Conservation (phyloP, 2,797 vertebrate genomes). For the Perdix hodgsoniae region DNA sequence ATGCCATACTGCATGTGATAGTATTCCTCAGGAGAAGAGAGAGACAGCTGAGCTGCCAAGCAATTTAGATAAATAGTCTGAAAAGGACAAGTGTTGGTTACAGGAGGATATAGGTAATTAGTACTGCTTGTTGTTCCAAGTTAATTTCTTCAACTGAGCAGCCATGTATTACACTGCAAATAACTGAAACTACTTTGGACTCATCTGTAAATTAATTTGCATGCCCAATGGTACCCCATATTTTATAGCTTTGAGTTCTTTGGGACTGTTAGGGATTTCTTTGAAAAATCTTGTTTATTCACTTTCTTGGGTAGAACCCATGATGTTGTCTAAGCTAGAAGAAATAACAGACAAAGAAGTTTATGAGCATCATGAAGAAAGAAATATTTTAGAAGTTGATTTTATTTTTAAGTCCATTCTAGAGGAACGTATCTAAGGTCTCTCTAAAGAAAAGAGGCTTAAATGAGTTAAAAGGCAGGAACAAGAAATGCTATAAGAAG, state of each 20-base stretch:
- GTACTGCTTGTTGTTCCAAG: constrained; percentile 1
- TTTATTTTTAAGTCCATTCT: neutral
- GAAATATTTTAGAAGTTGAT: neutral
- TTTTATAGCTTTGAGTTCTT: neutral
- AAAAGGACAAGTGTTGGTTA: neutral
- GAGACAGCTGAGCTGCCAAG: constrained; percentile 40
- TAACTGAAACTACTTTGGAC: neutral
- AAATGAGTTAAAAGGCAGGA: neutral
- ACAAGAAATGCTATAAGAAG: neutral
- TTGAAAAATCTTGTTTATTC: neutral
- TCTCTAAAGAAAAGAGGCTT: neutral
- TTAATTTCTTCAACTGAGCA: constrained; percentile 14
- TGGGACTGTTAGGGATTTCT: neutral
- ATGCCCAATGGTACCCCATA: rapidly evolving
- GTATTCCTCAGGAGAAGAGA: constrained; percentile 17
- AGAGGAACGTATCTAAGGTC: rapidly evolving
- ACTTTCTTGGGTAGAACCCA: neutral
- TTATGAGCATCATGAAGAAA: neutral
- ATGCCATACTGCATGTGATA: neutral
- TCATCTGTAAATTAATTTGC: neutral
- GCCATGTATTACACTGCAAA: neutral
- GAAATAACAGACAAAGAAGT: neutral
- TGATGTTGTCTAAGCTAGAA: neutral
- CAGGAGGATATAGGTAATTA: neutral
- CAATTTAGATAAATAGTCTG: neutral